Conservation (phyloP, 1,140 invertebrate genomes). For the Cyclargus thomasi region DNA sequence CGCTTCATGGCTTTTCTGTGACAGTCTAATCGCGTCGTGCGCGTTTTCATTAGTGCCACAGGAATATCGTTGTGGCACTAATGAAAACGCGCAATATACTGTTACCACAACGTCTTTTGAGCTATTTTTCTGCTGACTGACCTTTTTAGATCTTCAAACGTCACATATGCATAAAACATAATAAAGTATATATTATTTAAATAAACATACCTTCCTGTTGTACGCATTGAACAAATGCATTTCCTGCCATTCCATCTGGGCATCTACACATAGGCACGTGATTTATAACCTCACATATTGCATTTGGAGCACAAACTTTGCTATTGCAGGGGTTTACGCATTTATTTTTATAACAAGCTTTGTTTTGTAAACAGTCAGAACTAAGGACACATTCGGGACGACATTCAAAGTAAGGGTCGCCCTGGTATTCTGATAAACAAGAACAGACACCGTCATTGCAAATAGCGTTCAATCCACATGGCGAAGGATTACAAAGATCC, state of each 20-base stretch:
- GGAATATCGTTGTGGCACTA: too few relatives aligned
- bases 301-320: conserved; percentile 80
- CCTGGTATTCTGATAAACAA: conserved; percentile 77
- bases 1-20: too few relatives aligned
- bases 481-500: conserved; percentile 81
- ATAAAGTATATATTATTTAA: too few relatives aligned
- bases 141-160: too few relatives aligned
- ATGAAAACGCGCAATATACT: too few relatives aligned
- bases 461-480: conserved; percentile 82
- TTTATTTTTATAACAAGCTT: conserved; percentile 78
- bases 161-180: too few relatives aligned
- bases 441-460: conserved; percentile 82
- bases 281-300: conserved; percentile 81
- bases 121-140: too few relatives aligned
- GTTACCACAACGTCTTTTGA: too few relatives aligned
- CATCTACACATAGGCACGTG: conserved; percentile 83
- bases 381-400: conserved; percentile 79
- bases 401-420: conserved; percentile 78
- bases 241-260: conserved; percentile 79
- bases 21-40: too few relatives aligned
- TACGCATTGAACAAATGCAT: conserved; percentile 83
- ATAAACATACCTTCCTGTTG: conserved; percentile 69
- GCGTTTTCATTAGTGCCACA: too few relatives aligned
- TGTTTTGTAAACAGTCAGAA: conserved; percentile 77
- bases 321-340: conserved; percentile 78